Evolutionary conservation across 2,797 vertebrate species (phyloP).

Genomic region (Myotis myotis): DNA sequence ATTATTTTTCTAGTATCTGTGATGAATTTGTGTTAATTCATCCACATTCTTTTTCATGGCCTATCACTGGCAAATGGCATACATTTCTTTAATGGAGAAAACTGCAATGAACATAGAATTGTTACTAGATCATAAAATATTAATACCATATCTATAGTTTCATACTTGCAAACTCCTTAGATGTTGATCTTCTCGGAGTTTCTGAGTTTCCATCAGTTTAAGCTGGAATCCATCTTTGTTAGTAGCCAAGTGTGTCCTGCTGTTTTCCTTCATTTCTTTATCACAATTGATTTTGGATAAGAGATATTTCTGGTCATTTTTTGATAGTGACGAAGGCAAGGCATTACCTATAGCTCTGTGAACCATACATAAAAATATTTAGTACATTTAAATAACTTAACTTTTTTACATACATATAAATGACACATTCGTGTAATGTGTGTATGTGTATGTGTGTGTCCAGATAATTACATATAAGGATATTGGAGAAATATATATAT

Average conservation of each 20-base stretch:
- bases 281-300: constrained; percentile 81
- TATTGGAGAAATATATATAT: constrained; percentile 67
- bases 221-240: constrained; percentile 82
- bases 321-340: constrained; percentile 82
- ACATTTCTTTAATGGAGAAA: constrained; percentile 22
- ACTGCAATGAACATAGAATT: constrained; percentile 15
- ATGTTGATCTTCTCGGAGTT: constrained; percentile 84
- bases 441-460: constrained; percentile 9
- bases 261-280: constrained; percentile 84
- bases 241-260: constrained; percentile 70
- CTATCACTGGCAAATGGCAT: not conserved
- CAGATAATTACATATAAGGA: constrained; percentile 72
- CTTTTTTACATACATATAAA: constrained; percentile 35
- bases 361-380: constrained; percentile 70
- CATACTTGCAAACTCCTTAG: constrained; percentile 86
- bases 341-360: constrained; percentile 82
- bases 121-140: constrained; percentile 39
- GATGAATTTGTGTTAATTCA: constrained; percentile 9
- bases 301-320: constrained; percentile 81
- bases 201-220: constrained; percentile 84
- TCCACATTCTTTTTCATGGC: not conserved
- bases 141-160: constrained; percentile 49
- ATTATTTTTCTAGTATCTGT: not conserved
- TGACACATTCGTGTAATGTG: constrained; percentile 9
- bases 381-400: constrained; percentile 57